Conservation (phyloP, 2,888 invertebrate species). For the Neria commutata region DNA sequence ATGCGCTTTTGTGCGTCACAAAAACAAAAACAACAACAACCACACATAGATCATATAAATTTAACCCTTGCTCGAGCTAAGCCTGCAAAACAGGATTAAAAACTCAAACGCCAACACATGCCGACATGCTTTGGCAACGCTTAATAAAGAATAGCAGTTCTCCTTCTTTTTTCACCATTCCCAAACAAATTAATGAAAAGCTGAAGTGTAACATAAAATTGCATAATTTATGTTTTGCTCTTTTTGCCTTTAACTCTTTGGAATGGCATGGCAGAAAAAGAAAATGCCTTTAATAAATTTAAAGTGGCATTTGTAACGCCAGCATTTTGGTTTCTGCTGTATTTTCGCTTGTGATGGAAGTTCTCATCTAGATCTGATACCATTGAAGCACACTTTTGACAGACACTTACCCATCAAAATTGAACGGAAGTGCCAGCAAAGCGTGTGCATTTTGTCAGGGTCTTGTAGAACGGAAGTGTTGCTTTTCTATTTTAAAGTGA, state of each 20-base stretch:
- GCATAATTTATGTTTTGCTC: neutral
- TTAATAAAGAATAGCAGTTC: conserved; percentile 41
- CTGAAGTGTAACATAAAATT: conserved; percentile 8
- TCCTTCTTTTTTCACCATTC: neutral
- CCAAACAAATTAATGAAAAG: neutral
- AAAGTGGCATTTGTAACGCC: conserved; percentile 41
- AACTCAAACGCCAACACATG: conserved; percentile 27
- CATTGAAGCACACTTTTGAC: conserved; percentile 28
- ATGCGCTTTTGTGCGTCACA: conserved; percentile 30
- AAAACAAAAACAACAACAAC: conserved; percentile 32
- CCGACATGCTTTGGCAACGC: conserved; percentile 37
- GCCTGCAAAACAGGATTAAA: conserved; percentile 41
- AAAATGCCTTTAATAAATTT: neutral
- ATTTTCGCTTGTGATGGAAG: no score
- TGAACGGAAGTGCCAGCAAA: conserved; percentile 5
- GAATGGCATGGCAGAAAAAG: neutral
- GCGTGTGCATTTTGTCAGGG: neutral
- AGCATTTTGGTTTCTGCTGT: conserved; percentile 33
- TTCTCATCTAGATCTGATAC: no score
- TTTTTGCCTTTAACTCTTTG: neutral
- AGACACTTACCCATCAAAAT: conserved; percentile 31
- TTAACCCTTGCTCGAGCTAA: conserved; percentile 45
- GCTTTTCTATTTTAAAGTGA: no score
- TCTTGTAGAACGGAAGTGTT: neutral
- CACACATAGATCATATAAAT: no score